A percentile compares a stretch with the other conserved stretches of the same genome.
Conservation (phyloP, 1,140 invertebrate genomes). For the Rhysida immarginata region DNA sequence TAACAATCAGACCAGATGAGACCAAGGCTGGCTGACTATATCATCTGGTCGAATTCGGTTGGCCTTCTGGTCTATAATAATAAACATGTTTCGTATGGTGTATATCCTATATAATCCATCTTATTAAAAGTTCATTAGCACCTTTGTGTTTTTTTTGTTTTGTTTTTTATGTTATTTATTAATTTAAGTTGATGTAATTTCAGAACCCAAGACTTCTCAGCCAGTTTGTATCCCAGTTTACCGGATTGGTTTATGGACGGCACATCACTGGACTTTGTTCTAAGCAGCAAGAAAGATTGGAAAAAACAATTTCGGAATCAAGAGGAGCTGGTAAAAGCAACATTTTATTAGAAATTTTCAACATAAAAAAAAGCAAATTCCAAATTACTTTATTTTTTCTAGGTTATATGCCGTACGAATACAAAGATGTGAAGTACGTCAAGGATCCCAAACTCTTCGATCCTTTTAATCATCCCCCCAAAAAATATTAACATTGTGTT, state of each 20-base stretch:
- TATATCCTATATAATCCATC: no score
- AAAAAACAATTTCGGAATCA: constrained; percentile 52
- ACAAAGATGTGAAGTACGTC: constrained; percentile 56
- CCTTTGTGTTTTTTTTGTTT: no score
- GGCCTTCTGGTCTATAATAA: no score
- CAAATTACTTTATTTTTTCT: constrained; percentile 15
- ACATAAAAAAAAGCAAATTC: constrained; percentile 20
- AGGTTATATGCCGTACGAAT: constrained; percentile 55
- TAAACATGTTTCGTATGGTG: no score
- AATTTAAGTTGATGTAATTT: no score
- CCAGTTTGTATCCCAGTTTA: constrained; percentile 88
- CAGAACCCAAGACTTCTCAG: constrained; percentile 69
- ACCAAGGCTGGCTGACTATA: no score
- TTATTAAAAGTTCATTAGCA: no score
- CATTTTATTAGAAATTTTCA: constrained; percentile 10
- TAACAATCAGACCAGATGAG: no score
- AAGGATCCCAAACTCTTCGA: constrained; percentile 76
- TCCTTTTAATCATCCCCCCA: constrained; percentile 52
- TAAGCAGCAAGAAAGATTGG: constrained; percentile 49
- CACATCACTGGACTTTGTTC: constrained; percentile 77
- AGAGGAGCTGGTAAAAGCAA: constrained; percentile 40
- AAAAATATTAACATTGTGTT: constrained; percentile 53
- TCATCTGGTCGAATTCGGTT: no score
- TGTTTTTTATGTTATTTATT: no score
- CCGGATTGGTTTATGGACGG: constrained; percentile 73